Conservation (phyloP, 2,888 invertebrate genomes). For the Phania funesta region DNA sequence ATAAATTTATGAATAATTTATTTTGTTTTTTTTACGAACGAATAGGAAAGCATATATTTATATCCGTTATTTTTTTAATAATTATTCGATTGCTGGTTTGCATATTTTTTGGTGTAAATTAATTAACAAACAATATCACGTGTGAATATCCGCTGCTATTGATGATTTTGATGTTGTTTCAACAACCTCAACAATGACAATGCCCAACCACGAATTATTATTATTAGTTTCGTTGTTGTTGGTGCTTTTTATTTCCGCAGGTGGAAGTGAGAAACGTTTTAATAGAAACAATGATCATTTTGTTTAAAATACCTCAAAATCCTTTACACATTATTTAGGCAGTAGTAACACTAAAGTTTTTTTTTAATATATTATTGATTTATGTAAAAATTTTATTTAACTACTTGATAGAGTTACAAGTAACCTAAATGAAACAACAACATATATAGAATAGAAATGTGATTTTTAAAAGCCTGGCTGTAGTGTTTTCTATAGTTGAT, state of each 20-base stretch:
- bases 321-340: neutral
- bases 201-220: slow-evolving; percentile 26
- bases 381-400: too few relatives aligned
- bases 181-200: neutral
- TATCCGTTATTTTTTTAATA: slow-evolving; percentile 62
- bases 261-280: slow-evolving; percentile 57
- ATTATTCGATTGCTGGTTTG: neutral
- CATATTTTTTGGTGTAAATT: slow-evolving; percentile 66
- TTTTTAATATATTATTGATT: too few relatives aligned
- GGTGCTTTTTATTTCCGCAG: slow-evolving; percentile 45
- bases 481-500: too few relatives aligned
- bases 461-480: too few relatives aligned
- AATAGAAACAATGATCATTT: neutral
- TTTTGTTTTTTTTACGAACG: neutral
- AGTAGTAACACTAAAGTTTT: too few relatives aligned
- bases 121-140: slow-evolving; percentile 75
- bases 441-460: too few relatives aligned
- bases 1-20: slow-evolving; percentile 16
- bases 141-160: slow-evolving; percentile 75
- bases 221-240: neutral
- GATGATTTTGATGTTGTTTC: slow-evolving; percentile 54
- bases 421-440: too few relatives aligned
- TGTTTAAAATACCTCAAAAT: neutral
- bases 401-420: too few relatives aligned
- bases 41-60: slow-evolving; percentile 47